Evolutionary conservation across 2,797 vertebrate species (phyloP).

Genomic region (Bovichtus variegatus): DNA sequence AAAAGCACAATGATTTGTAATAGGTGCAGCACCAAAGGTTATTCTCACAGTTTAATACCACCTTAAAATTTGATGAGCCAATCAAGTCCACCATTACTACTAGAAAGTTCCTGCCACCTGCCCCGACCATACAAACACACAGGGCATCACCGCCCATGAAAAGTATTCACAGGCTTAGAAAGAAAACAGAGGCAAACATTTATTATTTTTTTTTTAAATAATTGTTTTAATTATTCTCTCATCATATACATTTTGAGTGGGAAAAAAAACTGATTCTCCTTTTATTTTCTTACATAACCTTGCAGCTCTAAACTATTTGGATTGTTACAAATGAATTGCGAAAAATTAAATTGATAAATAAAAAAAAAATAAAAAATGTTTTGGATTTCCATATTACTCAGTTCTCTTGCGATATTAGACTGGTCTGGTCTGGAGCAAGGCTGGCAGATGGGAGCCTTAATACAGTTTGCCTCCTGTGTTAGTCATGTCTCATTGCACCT

Average conservation of each 20-base stretch:
- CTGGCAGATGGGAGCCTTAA: slow-evolving; percentile 72
- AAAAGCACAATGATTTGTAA: background rate
- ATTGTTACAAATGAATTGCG: background rate
- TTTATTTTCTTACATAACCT: background rate
- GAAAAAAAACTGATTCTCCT: too few relatives aligned
- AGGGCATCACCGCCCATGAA: background rate
- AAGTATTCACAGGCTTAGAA: too few relatives aligned
- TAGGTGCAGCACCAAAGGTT: background rate
- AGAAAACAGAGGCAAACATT: too few relatives aligned
- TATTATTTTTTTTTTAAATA: too few relatives aligned
- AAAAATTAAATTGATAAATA: slow-evolving; percentile 12
- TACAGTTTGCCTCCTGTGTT: slow-evolving; percentile 76
- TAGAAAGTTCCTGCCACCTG: background rate
- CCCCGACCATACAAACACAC: background rate
- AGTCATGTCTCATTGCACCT: slow-evolving; percentile 80
- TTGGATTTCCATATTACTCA: slow-evolving; percentile 15
- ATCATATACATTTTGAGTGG: background rate
- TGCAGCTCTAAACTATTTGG: background rate
- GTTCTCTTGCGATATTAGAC: slow-evolving; percentile 30
- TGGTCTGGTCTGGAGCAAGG: slow-evolving; percentile 57
- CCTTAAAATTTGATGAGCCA: background rate
- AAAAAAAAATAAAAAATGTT: too few relatives aligned
- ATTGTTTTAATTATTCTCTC: too few relatives aligned
- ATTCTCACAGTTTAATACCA: background rate
- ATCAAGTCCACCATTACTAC: background rate